Conservation (phyloP, 2,797 vertebrate genomes). For the Microctenopoma steveboyesi region DNA sequence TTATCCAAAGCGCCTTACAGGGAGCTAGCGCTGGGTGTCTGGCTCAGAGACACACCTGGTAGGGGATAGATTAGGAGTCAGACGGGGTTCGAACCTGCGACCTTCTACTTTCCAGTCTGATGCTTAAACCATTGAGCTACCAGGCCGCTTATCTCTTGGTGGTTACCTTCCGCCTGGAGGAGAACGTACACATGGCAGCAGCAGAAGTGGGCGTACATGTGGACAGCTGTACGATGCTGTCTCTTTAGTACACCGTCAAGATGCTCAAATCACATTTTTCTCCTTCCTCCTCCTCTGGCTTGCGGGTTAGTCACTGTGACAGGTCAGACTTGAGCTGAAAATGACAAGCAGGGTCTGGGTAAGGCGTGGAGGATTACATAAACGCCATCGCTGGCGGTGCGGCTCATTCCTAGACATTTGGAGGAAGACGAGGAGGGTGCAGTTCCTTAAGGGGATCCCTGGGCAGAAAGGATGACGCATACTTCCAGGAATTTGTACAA, state of each 20-base stretch:
- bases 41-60: too few relatives aligned
- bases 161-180: constrained; percentile 29
- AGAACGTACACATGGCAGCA: constrained; percentile 10
- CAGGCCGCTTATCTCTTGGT: background rate
- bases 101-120: too few relatives aligned
- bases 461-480: constrained; percentile 28
- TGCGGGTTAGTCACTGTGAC: constrained; percentile 24
- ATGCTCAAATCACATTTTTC: constrained; percentile 25
- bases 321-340: constrained; percentile 37
- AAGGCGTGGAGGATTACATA: constrained; percentile 48
- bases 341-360: constrained; percentile 23
- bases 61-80: too few relatives aligned
- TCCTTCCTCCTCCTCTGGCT: background rate
- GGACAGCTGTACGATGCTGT: constrained; percentile 22
- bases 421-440: constrained; percentile 48
- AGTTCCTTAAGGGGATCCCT: constrained; percentile 44
- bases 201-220: constrained; percentile 35
- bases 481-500: constrained; percentile 28
- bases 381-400: constrained; percentile 34
- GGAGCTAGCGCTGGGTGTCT: too few relatives aligned
- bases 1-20: too few relatives aligned
- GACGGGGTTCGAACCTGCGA: too few relatives aligned
- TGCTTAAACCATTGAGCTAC: too few relatives aligned
- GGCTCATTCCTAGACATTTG: constrained; percentile 39
- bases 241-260: constrained; percentile 24